A percentile compares a stretch with the other conserved stretches of the same genome.
These are phyloP conservation scores for Chloromyia formosa DNA, from an alignment of 2,888 invertebrate species.

Conservation along the genomic window DNA sequence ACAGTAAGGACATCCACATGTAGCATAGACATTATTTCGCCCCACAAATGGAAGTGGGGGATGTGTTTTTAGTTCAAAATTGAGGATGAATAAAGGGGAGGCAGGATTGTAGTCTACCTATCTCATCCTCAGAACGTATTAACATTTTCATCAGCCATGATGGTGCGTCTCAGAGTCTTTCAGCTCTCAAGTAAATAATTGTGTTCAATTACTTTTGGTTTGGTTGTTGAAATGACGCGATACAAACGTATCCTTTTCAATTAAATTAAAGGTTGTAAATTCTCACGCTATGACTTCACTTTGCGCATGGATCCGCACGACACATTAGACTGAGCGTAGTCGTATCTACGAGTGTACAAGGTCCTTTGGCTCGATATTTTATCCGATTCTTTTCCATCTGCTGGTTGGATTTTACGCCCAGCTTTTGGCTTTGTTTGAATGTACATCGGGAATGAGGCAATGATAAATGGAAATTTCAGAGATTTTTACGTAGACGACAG, in stretches of 20 bases:
- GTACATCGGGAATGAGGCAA: not conserved
- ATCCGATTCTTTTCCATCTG: not conserved
- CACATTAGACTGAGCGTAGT: not conserved
- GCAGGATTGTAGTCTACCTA: not conserved
- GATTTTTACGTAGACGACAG: not conserved
- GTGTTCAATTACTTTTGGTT: constrained; percentile 36
- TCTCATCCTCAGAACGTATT: too few relatives aligned
- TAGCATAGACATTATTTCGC: not conserved
- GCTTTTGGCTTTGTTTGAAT: not conserved
- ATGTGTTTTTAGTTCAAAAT: not conserved
- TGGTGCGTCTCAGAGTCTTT: not conserved
- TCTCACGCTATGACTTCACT: constrained; percentile 17
- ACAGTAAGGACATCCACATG: not conserved
- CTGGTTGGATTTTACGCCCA: not conserved
- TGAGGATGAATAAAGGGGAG: not conserved
- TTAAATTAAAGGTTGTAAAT: constrained; percentile 40
- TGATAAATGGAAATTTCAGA: not conserved
- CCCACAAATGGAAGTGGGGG: not conserved
- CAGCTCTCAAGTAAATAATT: constrained; percentile 25
- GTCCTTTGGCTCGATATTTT: not conserved
- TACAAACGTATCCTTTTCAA: constrained; percentile 29
- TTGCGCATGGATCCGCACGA: not conserved
- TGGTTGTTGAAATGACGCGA: constrained; percentile 32
- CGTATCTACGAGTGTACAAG: not conserved
- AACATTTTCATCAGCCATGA: not conserved